These are phyloP conservation scores for Acrocephalus scirpaceus DNA, from an alignment of 2,797 vertebrate species.

Conservation along the genomic window DNA sequence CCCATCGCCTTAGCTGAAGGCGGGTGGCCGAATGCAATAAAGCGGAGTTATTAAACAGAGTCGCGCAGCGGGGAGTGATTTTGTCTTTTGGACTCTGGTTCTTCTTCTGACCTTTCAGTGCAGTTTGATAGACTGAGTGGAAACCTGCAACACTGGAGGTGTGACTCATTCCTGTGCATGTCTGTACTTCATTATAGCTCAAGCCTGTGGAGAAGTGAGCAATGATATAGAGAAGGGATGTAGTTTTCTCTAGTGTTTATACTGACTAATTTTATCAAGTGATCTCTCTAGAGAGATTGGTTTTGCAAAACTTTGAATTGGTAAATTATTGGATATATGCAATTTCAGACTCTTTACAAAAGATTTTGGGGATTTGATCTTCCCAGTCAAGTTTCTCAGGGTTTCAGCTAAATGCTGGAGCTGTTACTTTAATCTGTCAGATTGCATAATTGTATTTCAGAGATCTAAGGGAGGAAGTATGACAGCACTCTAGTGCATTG, in stretches of 20 bases:
- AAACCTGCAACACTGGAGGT: neutral
- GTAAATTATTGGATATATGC: neutral
- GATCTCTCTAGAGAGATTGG: neutral
- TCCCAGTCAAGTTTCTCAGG: neutral
- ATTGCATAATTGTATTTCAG: neutral
- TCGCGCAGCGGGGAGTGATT: neutral
- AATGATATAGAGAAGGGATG: neutral
- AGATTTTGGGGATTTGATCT: neutral
- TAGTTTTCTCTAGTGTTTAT: neutral
- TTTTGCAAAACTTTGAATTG: neutral
- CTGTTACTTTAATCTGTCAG: neutral
- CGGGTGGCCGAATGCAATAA: neutral
- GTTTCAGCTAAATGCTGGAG: neutral
- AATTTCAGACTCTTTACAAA: accelerated
- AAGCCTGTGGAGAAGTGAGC: neutral
- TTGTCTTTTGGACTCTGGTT: neutral
- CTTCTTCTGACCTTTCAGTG: neutral
- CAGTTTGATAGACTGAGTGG: neutral
- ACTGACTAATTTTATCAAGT: neutral
- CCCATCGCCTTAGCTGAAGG: neutral
- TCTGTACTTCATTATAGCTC: neutral
- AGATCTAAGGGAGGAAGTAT: neutral
- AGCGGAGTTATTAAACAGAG: neutral
- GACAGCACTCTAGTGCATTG: neutral
- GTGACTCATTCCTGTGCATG: neutral